Conservation (phyloP, 2,888 invertebrate species). For the Odontothrips loti region DNA sequence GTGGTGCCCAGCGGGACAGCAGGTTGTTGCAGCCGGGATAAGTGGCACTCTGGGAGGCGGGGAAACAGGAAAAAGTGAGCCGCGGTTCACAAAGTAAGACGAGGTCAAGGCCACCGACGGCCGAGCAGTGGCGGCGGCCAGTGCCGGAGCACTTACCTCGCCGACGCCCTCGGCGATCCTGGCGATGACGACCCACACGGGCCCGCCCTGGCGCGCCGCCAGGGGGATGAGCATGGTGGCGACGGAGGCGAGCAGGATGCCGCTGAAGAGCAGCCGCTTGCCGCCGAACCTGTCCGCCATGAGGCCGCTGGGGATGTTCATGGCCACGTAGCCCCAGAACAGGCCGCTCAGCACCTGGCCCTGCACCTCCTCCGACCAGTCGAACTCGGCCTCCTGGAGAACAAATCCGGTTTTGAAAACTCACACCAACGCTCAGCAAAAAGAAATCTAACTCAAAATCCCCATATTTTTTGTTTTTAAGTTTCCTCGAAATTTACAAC, state of each 20-base stretch:
- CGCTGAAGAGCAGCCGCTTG: constrained; percentile 47
- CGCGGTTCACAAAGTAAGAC: too few relatives aligned
- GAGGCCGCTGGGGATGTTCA: constrained; percentile 48
- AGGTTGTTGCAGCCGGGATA: constrained; percentile 57
- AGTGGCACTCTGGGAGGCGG: constrained; percentile 50
- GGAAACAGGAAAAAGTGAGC: too few relatives aligned
- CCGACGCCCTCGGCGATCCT: constrained; percentile 51
- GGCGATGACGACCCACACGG: constrained; percentile 52
- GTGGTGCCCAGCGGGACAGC: constrained; percentile 57
- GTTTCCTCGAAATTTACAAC: neutral
- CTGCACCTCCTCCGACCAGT: constrained; percentile 44
- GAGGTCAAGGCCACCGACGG: too few relatives aligned
- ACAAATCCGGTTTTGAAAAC: too few relatives aligned
- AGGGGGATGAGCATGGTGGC: constrained; percentile 48
- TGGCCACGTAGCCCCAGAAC: constrained; percentile 50
- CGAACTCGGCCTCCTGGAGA: constrained; percentile 37
- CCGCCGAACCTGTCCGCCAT: constrained; percentile 47
- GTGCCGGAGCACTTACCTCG: constrained; percentile 47
- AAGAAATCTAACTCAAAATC: too few relatives aligned
- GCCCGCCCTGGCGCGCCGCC: constrained; percentile 48
- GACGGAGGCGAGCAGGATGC: constrained; percentile 46
- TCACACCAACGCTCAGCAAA: too few relatives aligned
- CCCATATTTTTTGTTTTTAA: neutral
- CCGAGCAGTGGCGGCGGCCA: too few relatives aligned
- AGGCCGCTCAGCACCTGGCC: constrained; percentile 47